Evolutionary conservation across 2,888 invertebrate genomes (phyloP), one percentile per base, ranked within the genome.

Genomic region (Molanna angustata): DNA sequence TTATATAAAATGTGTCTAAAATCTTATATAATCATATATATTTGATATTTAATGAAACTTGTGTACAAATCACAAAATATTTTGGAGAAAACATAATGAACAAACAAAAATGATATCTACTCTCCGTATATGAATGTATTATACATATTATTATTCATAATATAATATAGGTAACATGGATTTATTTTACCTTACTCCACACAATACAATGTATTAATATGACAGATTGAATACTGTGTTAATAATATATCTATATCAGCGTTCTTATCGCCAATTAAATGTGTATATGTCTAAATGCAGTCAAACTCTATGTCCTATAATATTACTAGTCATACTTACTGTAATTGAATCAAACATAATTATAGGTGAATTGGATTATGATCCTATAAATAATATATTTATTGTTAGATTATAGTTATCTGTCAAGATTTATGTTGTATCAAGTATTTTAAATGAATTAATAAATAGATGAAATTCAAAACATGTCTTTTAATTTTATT

Each of bases 341-440:
- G 43, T 57, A 40, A 55, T 63, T 62, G 62, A 27, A 51, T 14
- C 49, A 49, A 31, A 57, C 61, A 42, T 47, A 51, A 52, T 33
- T 42, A 49, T 52, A 53, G 46, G 49, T 22, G n/a, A 45, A 49
- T 58, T 48, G 56, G 52, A 52, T n/a, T 49, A 57, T 45, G 17
- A 32, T 33, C 17, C 44, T 33, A 52, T 35, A 31, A 31, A 33
- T 42, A 46, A 54, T 49, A 48, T 57, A 43, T 43, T 48, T 54
- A 60, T 48, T 44, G 51, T 47, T 58, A 58, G 58, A 52, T 52
- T 9, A 51, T 55, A 58, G 58, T 53, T 49, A 50, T 48, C 41
- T 58, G 52, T 56, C 47, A 52, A 40, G 49, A 57, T 59, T 61
- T 58, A 59, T 56, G 56, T 61, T 60, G 58, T 55, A 51, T 49